Evolutionary conservation across 2,797 vertebrate species (phyloP).

Genomic region (Urophycis tenuis): DNA sequence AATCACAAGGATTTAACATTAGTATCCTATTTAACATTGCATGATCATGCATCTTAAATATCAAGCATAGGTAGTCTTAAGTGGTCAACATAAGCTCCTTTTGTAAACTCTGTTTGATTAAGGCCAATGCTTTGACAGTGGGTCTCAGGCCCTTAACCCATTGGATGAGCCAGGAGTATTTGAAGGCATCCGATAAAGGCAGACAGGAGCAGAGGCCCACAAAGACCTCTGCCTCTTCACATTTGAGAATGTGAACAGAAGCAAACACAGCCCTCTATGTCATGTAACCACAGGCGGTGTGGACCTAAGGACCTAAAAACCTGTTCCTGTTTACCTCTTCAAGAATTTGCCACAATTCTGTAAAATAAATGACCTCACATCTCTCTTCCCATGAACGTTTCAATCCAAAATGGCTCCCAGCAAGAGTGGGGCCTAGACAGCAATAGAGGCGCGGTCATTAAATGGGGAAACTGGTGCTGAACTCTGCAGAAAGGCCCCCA

Average conservation of each 20-base stretch:
- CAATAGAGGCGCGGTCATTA: slow-evolving; percentile 38
- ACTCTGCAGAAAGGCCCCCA: slow-evolving; percentile 53
- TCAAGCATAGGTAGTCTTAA: neutral
- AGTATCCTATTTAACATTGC: neutral
- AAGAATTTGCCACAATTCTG: slow-evolving; percentile 30
- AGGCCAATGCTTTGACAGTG: slow-evolving; percentile 26
- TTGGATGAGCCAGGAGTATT: slow-evolving; percentile 27
- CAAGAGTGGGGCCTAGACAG: slow-evolving; percentile 41
- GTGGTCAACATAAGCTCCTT: slow-evolving; percentile 11
- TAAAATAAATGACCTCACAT: slow-evolving; percentile 58
- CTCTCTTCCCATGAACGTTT: slow-evolving; percentile 49
- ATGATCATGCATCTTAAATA: neutral
- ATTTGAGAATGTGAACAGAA: slow-evolving; percentile 48
- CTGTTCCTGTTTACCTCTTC: slow-evolving; percentile 37
- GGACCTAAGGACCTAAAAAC: slow-evolving; percentile 24
- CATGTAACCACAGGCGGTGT: slow-evolving; percentile 41
- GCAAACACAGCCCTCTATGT: slow-evolving; percentile 40
- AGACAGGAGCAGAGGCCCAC: slow-evolving; percentile 36
- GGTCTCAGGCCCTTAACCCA: slow-evolving; percentile 32
- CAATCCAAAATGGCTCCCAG: slow-evolving; percentile 53
- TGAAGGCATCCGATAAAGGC: slow-evolving; percentile 37
- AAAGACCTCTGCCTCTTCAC: slow-evolving; percentile 14
- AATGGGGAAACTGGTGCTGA: slow-evolving; percentile 50
- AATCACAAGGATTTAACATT: neutral
- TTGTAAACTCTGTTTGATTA: no score